Conservation (phyloP, 2,113 vertebrate species). For the Morone saxatilis region DNA sequence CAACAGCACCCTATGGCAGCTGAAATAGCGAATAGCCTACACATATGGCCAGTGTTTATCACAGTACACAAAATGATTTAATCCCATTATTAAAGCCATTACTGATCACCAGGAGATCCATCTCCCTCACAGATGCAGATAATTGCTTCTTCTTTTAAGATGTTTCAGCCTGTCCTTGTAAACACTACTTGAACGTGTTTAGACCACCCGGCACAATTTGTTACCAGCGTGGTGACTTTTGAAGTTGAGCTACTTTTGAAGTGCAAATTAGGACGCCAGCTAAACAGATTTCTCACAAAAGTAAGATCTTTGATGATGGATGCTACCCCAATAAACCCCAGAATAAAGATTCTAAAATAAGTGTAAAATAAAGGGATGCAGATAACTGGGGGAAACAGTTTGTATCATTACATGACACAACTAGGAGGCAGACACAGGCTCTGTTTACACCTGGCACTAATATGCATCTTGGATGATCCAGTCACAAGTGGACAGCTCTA, state of each 20-base stretch:
- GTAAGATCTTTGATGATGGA: slow-evolving; percentile 9
- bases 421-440: slow-evolving; percentile 53
- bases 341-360: slow-evolving; percentile 14
- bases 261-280: slow-evolving; percentile 53
- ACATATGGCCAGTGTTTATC: slow-evolving; percentile 14
- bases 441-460: no score
- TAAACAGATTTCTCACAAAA: slow-evolving; percentile 61
- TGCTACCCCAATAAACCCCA: neutral
- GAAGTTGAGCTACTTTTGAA: slow-evolving; percentile 54
- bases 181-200: slow-evolving; percentile 44
- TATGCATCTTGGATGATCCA: no score
- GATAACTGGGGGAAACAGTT: no score
- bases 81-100: slow-evolving; percentile 49
- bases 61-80: slow-evolving; percentile 12
- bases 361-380: neutral
- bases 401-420: slow-evolving; percentile 33
- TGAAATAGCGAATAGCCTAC: neutral
- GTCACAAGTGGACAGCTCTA: no score
- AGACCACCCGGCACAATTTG: slow-evolving; percentile 29
- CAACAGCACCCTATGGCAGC: neutral
- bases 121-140: slow-evolving; percentile 27
- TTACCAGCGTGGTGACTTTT: slow-evolving; percentile 31
- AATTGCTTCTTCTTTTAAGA: slow-evolving; percentile 48
- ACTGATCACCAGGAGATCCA: slow-evolving; percentile 29
- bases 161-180: slow-evolving; percentile 33